Evolutionary conservation across 2,797 vertebrate genomes (phyloP).

Genomic region (Enteromius trimaculatus): DNA sequence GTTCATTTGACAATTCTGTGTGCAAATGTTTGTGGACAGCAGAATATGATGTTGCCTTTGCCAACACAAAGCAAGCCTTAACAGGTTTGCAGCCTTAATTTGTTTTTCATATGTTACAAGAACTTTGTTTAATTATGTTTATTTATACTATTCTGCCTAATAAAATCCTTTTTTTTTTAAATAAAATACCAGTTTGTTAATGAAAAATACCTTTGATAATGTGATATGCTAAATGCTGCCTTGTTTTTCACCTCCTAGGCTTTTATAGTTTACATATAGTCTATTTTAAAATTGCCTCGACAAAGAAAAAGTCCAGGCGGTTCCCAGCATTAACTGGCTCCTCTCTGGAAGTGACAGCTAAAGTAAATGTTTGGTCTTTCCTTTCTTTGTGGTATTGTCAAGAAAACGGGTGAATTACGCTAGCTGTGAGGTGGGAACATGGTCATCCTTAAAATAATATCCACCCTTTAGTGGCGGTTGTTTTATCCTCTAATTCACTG

Average conservation of each 20-base stretch:
- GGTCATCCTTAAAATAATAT: constrained; percentile 42
- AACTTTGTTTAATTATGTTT: constrained; percentile 67
- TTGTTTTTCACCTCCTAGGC: background rate
- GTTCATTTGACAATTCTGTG: constrained; percentile 80
- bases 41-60: constrained; percentile 71
- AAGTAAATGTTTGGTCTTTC: constrained; percentile 41
- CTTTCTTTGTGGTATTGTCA: constrained; percentile 43
- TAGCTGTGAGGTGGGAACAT: constrained; percentile 37
- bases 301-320: constrained; percentile 11
- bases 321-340: constrained; percentile 31
- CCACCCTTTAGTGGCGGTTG: constrained; percentile 15
- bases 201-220: background rate
- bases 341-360: constrained; percentile 26
- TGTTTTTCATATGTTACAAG: constrained; percentile 64
- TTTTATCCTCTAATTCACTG: constrained; percentile 56
- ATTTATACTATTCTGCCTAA: constrained; percentile 70
- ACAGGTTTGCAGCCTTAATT: constrained; percentile 43
- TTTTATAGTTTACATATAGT: constrained; percentile 17
- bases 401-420: constrained; percentile 16
- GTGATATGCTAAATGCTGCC: background rate
- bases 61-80: constrained; percentile 70
- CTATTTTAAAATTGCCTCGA: background rate
- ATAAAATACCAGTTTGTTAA: constrained; percentile 38
- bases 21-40: constrained; percentile 77
- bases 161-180: constrained; percentile 66